Evolutionary conservation across 2,888 invertebrate species (phyloP).

Genomic region (Aleiodes alternator): DNA sequence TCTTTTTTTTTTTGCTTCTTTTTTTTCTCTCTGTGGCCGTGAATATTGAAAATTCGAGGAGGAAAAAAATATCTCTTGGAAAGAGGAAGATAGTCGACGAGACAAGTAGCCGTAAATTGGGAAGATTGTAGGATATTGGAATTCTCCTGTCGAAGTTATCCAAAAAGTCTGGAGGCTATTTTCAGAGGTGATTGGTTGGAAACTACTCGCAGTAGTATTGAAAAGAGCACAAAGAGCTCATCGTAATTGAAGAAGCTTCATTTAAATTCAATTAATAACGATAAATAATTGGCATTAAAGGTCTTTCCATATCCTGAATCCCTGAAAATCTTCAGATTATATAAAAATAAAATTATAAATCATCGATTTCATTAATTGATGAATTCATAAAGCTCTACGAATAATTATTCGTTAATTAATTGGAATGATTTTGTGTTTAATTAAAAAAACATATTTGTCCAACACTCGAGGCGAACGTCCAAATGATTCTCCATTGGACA

Average conservation of each 20-base stretch:
- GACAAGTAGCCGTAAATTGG: slow-evolving; percentile 71
- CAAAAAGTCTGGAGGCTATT: slow-evolving; percentile 52
- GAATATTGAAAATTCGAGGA: slow-evolving; percentile 26
- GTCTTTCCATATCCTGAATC: too few relatives aligned
- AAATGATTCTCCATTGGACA: too few relatives aligned
- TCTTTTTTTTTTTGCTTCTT: slow-evolving; percentile 25
- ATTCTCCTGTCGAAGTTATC: slow-evolving; percentile 69
- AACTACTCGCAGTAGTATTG: too few relatives aligned
- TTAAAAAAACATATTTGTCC: background rate
- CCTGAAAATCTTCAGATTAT: too few relatives aligned
- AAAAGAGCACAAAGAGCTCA: background rate
- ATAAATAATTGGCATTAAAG: background rate
- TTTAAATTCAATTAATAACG: too few relatives aligned
- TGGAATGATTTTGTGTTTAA: background rate
- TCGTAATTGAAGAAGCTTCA: background rate
- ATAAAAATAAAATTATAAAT: background rate
- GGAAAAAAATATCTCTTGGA: slow-evolving; percentile 19
- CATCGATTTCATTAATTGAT: background rate
- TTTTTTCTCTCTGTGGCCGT: slow-evolving; percentile 36
- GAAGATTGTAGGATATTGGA: slow-evolving; percentile 69
- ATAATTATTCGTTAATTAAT: background rate
- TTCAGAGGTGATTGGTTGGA: slow-evolving; percentile 35
- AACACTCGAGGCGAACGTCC: background rate
- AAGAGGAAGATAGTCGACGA: slow-evolving; percentile 56
- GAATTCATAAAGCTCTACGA: background rate